Evolutionary conservation across 1,140 invertebrate species (phyloP).

Genomic region (Drosophila athabasca): DNA sequence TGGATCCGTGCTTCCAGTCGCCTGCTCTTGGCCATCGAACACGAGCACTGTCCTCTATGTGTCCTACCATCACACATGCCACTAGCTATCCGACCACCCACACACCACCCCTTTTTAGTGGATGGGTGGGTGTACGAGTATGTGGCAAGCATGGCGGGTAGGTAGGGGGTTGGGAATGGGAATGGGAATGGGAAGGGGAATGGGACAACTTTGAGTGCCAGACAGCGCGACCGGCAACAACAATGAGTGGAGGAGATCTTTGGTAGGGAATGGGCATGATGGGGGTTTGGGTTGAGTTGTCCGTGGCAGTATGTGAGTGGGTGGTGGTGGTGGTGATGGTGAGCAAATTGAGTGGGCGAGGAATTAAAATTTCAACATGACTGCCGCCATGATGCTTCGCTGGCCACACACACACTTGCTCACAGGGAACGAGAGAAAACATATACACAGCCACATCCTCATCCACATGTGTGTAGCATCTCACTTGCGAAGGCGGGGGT

Average conservation of each 20-base stretch:
- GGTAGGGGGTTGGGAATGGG: slow-evolving; percentile 39
- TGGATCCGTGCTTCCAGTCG: slow-evolving; percentile 10
- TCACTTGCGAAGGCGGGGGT: slow-evolving; percentile 19
- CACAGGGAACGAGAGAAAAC: slow-evolving; percentile 2
- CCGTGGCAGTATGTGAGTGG: not conserved
- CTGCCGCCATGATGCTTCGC: slow-evolving; percentile 75
- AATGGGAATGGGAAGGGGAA: too few relatives aligned
- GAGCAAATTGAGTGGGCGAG: slow-evolving; percentile 78
- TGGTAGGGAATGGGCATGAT: slow-evolving; percentile 2
- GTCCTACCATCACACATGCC: slow-evolving; percentile 20
- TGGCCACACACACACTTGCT: slow-evolving; percentile 59
- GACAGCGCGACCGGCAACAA: slow-evolving; percentile 63
- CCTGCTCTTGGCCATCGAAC: slow-evolving; percentile 38
- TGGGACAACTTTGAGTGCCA: slow-evolving; percentile 73
- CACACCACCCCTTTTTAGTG: not conserved
- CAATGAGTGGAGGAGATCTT: slow-evolving; percentile 27
- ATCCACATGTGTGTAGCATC: slow-evolving; percentile 12
- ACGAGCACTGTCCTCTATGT: slow-evolving; percentile 50
- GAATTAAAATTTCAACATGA: slow-evolving; percentile 81
- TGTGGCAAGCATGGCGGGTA: slow-evolving; percentile 22
- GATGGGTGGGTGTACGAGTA: not conserved
- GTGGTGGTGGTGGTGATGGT: not conserved
- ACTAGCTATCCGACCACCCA: not conserved
- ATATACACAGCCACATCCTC: slow-evolving; percentile 19
- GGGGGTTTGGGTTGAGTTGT: not conserved